Percentiles rank a stretch among this genome's conserved stretches.
These are phyloP conservation scores for Heterotis niloticus DNA, from an alignment of 2,113 vertebrate species.

Conservation along the genomic window DNA sequence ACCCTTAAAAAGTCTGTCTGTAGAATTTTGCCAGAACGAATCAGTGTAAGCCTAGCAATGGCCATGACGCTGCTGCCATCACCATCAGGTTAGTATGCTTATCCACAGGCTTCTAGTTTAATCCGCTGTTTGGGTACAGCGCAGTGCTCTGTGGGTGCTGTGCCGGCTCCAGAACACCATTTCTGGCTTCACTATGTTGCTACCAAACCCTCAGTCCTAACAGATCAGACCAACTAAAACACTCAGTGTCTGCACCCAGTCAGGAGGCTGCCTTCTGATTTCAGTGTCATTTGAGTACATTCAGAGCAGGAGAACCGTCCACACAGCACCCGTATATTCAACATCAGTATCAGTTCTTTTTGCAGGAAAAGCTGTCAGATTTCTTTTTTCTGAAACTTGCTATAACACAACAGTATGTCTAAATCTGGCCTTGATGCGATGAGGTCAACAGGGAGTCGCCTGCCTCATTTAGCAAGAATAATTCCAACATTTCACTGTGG, in stretches of 20 bases:
- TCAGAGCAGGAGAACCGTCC: background rate
- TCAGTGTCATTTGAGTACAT: constrained; percentile 25
- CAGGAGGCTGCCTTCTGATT: constrained; percentile 32
- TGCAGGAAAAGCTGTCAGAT: background rate
- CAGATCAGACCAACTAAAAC: constrained; percentile 32
- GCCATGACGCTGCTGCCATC: too few relatives aligned
- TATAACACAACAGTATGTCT: background rate
- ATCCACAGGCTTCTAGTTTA: too few relatives aligned
- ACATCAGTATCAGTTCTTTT: background rate
- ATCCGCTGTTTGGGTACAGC: too few relatives aligned
- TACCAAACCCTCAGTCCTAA: constrained; percentile 41
- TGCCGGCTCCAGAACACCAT: background rate
- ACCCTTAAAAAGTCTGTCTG: too few relatives aligned
- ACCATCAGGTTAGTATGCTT: too few relatives aligned
- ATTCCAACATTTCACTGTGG: background rate
- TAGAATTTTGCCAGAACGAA: too few relatives aligned
- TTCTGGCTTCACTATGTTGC: background rate
- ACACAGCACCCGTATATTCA: background rate
- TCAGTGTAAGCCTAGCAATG: too few relatives aligned
- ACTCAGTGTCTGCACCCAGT: constrained; percentile 7
- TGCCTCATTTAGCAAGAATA: background rate
- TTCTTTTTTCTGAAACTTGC: background rate
- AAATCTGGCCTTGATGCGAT: constrained; percentile 8
- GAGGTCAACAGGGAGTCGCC: constrained; percentile 2
- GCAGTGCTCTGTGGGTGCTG: too few relatives aligned